Evolutionary conservation across 1,140 invertebrate genomes (phyloP).

Genomic region (Bombus polaris): DNA sequence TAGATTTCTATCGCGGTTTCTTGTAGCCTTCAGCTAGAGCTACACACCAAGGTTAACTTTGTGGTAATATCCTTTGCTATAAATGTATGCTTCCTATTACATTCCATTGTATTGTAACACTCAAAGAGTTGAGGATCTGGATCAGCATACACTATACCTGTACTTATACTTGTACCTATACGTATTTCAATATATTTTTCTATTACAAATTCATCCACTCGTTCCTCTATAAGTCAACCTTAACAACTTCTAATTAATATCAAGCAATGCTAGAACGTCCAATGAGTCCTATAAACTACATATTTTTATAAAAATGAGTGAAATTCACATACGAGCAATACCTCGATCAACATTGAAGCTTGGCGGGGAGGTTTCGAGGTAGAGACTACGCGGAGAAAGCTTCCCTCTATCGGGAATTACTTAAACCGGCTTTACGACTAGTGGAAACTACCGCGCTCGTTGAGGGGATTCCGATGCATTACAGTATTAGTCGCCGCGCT

Average conservation of each 20-base stretch:
- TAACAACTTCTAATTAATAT: neutral
- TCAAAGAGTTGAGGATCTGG: no score
- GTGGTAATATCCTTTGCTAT: no score
- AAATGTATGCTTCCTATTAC: no score
- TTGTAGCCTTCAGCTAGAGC: no score
- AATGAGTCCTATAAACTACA: neutral
- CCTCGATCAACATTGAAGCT: conserved; percentile 16
- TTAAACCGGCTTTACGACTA: conserved; percentile 82
- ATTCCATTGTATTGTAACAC: no score
- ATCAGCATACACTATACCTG: no score
- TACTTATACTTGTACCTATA: no score
- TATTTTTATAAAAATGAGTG: neutral
- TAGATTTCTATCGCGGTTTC: no score
- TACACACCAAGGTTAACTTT: no score
- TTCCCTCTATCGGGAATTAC: conserved; percentile 81
- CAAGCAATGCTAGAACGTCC: neutral
- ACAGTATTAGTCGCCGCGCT: conserved; percentile 81
- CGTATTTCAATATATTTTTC: no score
- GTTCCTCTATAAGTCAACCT: no score
- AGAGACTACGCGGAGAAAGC: conserved; percentile 57
- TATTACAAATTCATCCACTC: no score
- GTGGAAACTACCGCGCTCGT: conserved; percentile 75
- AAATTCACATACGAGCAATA: neutral
- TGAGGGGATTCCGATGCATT: conserved; percentile 81
- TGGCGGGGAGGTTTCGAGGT: conserved; percentile 41